These are phyloP conservation scores for Proteles cristata DNA, from an alignment of 2,113 vertebrate genomes.

Conservation along the genomic window DNA sequence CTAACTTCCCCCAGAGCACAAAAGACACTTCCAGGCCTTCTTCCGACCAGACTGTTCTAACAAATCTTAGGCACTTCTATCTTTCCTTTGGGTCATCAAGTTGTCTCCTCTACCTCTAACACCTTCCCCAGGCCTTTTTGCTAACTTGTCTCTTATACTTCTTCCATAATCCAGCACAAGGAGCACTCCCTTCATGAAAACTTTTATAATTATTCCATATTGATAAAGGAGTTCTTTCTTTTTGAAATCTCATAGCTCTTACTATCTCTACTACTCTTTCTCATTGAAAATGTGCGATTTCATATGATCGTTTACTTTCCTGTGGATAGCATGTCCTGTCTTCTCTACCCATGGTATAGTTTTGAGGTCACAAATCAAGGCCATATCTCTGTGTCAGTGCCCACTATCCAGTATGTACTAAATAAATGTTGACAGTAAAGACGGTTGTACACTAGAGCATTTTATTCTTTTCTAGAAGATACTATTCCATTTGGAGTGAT, in stretches of 20 bases:
- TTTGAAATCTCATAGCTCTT: background rate
- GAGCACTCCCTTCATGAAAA: background rate
- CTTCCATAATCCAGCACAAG: background rate
- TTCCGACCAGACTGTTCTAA: background rate
- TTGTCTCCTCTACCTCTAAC: background rate
- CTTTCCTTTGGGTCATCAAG: background rate
- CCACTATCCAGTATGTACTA: background rate
- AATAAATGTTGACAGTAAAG: background rate
- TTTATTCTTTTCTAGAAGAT: constrained; percentile 26
- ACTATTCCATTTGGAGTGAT: background rate
- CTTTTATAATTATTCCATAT: background rate
- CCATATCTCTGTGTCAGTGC: background rate
- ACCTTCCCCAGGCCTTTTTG: background rate
- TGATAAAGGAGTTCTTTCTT: background rate
- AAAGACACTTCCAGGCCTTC: background rate
- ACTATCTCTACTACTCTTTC: background rate
- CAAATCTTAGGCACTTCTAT: background rate
- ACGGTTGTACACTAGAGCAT: background rate
- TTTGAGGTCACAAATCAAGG: background rate
- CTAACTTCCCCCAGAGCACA: background rate
- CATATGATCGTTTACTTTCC: background rate
- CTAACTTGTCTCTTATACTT: background rate
- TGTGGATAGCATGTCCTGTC: background rate
- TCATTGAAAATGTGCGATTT: background rate
- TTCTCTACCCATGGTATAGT: background rate